These are phyloP conservation scores for Zaprionus lineosus DNA, from an alignment of 2,888 invertebrate genomes.

Conservation along the genomic window DNA sequence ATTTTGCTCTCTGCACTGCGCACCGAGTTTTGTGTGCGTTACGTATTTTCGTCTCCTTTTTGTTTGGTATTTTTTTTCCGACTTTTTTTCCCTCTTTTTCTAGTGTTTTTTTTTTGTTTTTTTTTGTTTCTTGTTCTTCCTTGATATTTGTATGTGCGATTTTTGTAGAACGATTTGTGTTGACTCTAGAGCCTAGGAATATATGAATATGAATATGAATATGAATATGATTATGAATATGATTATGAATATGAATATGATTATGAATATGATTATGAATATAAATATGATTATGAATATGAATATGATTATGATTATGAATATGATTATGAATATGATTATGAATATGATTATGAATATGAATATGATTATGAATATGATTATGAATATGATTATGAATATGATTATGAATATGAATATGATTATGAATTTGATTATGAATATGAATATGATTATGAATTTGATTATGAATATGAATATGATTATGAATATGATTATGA, in stretches of 20 bases:
- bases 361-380: slow-evolving; percentile 18
- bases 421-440: slow-evolving; percentile 13
- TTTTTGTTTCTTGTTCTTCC: neutral
- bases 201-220: too few relatives aligned
- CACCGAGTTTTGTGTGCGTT: slow-evolving; percentile 21
- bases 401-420: too few relatives aligned
- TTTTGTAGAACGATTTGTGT: slow-evolving; percentile 42
- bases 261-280: too few relatives aligned
- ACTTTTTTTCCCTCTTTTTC: neutral
- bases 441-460: too few relatives aligned
- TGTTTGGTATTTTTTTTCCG: slow-evolving; percentile 1
- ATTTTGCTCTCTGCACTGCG: slow-evolving; percentile 23
- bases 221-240: too few relatives aligned
- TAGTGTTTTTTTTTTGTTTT: neutral
- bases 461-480: too few relatives aligned
- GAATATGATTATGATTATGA: slow-evolving; percentile 14
- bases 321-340: too few relatives aligned
- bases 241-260: too few relatives aligned
- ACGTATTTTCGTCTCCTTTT: slow-evolving; percentile 8
- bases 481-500: slow-evolving; percentile 11
- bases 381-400: too few relatives aligned
- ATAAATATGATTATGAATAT: too few relatives aligned
- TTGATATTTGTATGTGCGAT: slow-evolving; percentile 28
- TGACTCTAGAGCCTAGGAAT: slow-evolving; percentile 18
- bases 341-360: too few relatives aligned